These are phyloP conservation scores for Hoplostethus mediterraneus DNA, from an alignment of 2,797 vertebrate genomes.

Conservation along the genomic window DNA sequence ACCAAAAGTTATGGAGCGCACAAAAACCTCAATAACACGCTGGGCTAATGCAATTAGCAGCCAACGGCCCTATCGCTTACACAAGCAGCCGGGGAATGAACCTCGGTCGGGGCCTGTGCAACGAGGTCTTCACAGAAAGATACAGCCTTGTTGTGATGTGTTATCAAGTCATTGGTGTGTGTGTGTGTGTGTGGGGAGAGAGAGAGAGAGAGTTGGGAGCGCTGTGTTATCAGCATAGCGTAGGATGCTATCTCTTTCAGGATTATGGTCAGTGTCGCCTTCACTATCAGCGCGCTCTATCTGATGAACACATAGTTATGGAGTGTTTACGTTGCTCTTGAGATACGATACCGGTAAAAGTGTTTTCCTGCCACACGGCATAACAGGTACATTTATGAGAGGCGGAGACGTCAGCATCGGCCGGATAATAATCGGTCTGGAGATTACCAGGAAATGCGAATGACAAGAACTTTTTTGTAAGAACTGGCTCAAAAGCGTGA, in stretches of 20 bases:
- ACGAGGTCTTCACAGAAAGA: slow-evolving; percentile 45
- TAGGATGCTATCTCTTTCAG: slow-evolving; percentile 46
- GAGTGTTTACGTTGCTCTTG: slow-evolving; percentile 40
- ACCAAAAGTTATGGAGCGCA: slow-evolving; percentile 68
- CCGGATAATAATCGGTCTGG: background rate
- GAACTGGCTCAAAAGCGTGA: no score
- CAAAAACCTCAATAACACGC: slow-evolving; percentile 77
- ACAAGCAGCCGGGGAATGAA: slow-evolving; percentile 48
- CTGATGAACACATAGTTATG: slow-evolving; percentile 51
- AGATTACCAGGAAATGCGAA: no score
- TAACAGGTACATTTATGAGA: slow-evolving; percentile 29
- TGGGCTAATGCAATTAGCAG: slow-evolving; percentile 80
- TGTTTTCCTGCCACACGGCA: slow-evolving; percentile 40
- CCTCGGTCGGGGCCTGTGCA: slow-evolving; percentile 19
- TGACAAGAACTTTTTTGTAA: no score
- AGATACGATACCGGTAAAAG: slow-evolving; percentile 56
- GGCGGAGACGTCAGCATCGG: slow-evolving; percentile 5
- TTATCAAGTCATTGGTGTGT: slow-evolving; percentile 55
- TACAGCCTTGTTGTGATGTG: slow-evolving; percentile 17
- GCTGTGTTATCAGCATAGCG: slow-evolving; percentile 39
- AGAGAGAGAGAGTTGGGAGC: slow-evolving; percentile 18
- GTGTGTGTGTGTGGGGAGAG: slow-evolving; percentile 20
- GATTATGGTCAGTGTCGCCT: slow-evolving; percentile 36
- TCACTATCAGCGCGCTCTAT: slow-evolving; percentile 49
- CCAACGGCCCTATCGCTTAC: slow-evolving; percentile 75